Evolutionary conservation across 2,113 vertebrate species (phyloP).

Genomic region (Chrysochloris asiatica): DNA sequence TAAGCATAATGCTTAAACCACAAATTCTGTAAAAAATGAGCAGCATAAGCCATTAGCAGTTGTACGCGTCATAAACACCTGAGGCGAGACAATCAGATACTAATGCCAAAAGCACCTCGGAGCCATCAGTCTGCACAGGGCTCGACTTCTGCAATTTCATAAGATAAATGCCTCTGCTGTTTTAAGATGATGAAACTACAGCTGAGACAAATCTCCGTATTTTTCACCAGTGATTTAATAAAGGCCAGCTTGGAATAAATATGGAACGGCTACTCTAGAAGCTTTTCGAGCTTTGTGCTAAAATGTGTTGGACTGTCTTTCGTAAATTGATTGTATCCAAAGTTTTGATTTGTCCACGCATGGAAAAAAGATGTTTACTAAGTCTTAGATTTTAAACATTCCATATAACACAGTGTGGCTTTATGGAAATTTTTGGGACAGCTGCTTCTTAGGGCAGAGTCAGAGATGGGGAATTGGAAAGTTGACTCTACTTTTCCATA

Average conservation of each 20-base stretch:
- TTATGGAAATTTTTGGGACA: constrained; percentile 49
- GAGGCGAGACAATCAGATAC: constrained; percentile 84
- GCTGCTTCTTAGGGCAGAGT: constrained; percentile 49
- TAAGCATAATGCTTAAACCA: constrained; percentile 86
- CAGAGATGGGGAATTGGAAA: constrained; percentile 14
- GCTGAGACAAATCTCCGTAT: constrained; percentile 85
- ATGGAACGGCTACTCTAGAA: constrained; percentile 82
- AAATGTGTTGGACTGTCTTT: constrained; percentile 79
- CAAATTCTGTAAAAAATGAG: constrained; percentile 87
- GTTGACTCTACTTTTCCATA: constrained; percentile 39
- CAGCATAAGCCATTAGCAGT: constrained; percentile 84
- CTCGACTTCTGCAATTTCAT: constrained; percentile 83
- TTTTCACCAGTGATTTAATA: constrained; percentile 88
- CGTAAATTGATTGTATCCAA: constrained; percentile 80
- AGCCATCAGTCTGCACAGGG: constrained; percentile 83
- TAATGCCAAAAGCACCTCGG: constrained; percentile 81
- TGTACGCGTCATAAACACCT: constrained; percentile 85
- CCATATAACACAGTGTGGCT: constrained; percentile 49
- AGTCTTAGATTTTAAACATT: constrained; percentile 72
- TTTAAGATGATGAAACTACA: constrained; percentile 86
- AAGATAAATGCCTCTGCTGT: constrained; percentile 85
- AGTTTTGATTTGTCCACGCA: constrained; percentile 80
- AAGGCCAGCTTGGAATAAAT: constrained; percentile 87
- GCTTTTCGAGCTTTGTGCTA: constrained; percentile 72
- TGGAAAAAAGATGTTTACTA: constrained; percentile 78